Evolutionary conservation across 2,797 vertebrate species (phyloP), one percentile per base, ranked within the genome.

Genomic region (Hoplostethus atlanticus): DNA sequence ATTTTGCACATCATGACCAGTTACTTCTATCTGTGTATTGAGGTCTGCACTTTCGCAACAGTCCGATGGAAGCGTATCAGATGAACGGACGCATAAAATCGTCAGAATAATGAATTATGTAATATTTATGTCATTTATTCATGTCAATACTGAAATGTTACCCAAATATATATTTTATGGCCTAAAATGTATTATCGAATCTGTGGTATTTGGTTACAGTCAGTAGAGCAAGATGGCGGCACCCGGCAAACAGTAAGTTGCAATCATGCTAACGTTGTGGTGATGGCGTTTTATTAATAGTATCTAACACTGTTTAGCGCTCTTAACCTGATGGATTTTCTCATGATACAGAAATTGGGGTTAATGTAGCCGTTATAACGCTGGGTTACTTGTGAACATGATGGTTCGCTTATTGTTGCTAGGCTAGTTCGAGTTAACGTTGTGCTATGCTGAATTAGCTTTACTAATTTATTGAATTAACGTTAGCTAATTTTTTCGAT

Each of bases 231-330:
- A 85, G 75, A 97, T 97, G 97, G 96, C 97, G 92, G 90, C 87
- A 65, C 94, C 96, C 81, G 91, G 94, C 54, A 97, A 96, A 93
- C 95, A 96, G 96, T 97, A 85, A 96, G 96, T 87, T n/a, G 25
- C 58, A 74, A 64, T 69, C 40, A 64, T 44, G 79, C 70, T 85
- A 80, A 68, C 15, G 31, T 21, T 11, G 42, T 36, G 47, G 12
- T 17, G 4, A 5, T 4, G 28, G 0, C n/a, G 21, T 54, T 46
- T 16, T 25, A 9, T 50, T 7, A 17, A 40, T 5, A 21, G 1
- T 16, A 3, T 50, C n/a, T 1, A 0, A 8, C 3, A 1, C 10
- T 4, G 16, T 57, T 64, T 58, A 0, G 3, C 6, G 36, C 31
- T 1, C 16, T 25, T 67, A 7, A 2, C 6, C 9, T 15, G 38